These are phyloP conservation scores for Oscheius sp. DNA, from an alignment of 2,888 invertebrate species.

Conservation along the genomic window DNA sequence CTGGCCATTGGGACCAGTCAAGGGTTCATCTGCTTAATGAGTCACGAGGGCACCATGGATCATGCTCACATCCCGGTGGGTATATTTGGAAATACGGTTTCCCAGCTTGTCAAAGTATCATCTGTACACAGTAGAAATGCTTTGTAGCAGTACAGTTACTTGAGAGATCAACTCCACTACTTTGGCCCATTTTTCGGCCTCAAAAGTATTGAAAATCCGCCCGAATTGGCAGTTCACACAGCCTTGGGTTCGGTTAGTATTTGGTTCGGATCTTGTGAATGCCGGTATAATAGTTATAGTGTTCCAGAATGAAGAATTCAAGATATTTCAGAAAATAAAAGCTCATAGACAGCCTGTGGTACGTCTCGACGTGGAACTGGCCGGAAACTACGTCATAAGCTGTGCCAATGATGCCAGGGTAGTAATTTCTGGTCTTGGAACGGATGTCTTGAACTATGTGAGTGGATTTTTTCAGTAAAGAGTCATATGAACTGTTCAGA, in stretches of 20 bases:
- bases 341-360: constrained; percentile 82
- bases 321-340: constrained; percentile 51
- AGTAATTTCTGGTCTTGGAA: constrained; percentile 84
- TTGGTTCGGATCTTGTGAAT: too few relatives aligned
- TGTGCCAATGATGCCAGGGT: constrained; percentile 78
- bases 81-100: background rate
- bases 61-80: constrained; percentile 56
- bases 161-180: too few relatives aligned
- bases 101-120: too few relatives aligned
- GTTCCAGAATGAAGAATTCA: too few relatives aligned
- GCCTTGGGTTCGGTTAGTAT: too few relatives aligned
- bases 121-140: too few relatives aligned
- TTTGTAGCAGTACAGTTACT: too few relatives aligned
- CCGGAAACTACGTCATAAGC: constrained; percentile 89
- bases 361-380: constrained; percentile 90
- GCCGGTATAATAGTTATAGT: too few relatives aligned
- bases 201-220: too few relatives aligned
- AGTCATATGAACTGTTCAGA: constrained; percentile 42
- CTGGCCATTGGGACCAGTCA: constrained; percentile 66
- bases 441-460: constrained; percentile 47
- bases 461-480: background rate
- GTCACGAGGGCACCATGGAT: constrained; percentile 67
- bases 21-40: constrained; percentile 67
- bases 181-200: too few relatives aligned
- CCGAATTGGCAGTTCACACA: too few relatives aligned